Base-by-base conservation (phyloP, 2,797 vertebrate species). In the Anguilla pacifica region DNA sequence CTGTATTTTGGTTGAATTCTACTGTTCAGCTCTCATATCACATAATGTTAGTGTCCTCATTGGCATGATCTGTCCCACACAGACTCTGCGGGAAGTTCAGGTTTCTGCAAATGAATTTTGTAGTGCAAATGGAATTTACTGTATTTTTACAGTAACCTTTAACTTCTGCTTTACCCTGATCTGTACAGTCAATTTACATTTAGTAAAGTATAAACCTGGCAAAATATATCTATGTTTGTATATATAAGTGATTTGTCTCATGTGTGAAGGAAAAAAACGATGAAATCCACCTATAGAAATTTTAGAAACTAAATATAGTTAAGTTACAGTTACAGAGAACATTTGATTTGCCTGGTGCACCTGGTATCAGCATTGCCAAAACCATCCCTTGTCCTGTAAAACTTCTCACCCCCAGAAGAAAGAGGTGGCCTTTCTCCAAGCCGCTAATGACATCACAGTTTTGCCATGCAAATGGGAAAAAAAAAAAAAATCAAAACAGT, bases 401-500 rank as follows among this genome's bases (percentile, higher is more conserved):
- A 89, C 87, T 93, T 90, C 93, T 92, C 92, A 92, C 90, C 90
- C 90, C 86, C 3, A 86, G 35, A 85, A 89, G 88, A 89, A 88
- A 88, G 92, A 84, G 90, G 85, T 51, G 88, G 89, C 90, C 84
- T 81, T n/a, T 61, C 22, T 81, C 10, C 70, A 70, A 19, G 13
- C 55, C 55, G 10, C 64, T 49, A 91, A 91, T 93, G 92, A 93
- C 93, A 92, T 95, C 93, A 94, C 89, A 87, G 90, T 89, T 67
- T 92, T 90, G 92, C 91, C 92, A 92, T 90, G 90, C 89, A 84
- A 77, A 88, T 92, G 89, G 90, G 1, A 1, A 35, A 88, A 92
- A 90, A 93, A 92, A 90, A 89, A 92, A 93, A 91, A 93, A 92
- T 89, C 91, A 93, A 92, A 93, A 92, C 92, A 92, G 92, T 93